Percentiles rank a stretch among this genome's conserved stretches.
Evolutionary conservation across 2,797 vertebrate species (phyloP).

Genomic region (Zenarchopterus dispar): DNA sequence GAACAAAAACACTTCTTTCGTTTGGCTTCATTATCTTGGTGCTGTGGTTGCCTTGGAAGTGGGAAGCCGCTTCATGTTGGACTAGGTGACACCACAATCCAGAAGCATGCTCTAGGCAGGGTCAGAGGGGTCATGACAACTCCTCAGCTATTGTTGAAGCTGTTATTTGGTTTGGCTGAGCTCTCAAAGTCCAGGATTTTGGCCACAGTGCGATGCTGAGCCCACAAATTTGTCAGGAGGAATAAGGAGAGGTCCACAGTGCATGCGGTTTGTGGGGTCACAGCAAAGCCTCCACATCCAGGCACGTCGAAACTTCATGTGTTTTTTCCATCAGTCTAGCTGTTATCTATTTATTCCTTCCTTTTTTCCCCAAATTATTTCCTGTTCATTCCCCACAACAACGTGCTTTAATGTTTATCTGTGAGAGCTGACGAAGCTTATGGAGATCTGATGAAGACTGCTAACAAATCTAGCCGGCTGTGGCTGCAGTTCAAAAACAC

Average conservation of each 20-base stretch:
- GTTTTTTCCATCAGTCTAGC: constrained; percentile 72
- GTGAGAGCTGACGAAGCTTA: constrained; percentile 26
- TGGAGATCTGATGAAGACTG: constrained; percentile 32
- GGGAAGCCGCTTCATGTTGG: constrained; percentile 17
- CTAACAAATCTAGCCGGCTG: constrained; percentile 37
- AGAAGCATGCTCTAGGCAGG: constrained; percentile 41
- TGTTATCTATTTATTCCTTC: constrained; percentile 43
- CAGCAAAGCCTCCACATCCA: constrained; percentile 56
- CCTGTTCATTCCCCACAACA: constrained; percentile 23
- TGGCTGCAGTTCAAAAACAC: constrained; percentile 58
- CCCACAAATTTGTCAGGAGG: constrained; percentile 77
- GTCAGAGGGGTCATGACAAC: constrained; percentile 61
- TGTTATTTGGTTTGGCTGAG: constrained; percentile 80
- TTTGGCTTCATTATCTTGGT: constrained; percentile 39
- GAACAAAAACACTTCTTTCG: constrained; percentile 40
- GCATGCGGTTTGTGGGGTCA: constrained; percentile 74
- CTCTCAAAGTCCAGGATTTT: constrained; percentile 67
- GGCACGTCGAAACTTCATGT: constrained; percentile 48
- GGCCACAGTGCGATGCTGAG: constrained; percentile 50
- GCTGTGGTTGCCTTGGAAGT: constrained; percentile 32
- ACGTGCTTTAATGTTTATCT: constrained; percentile 26
- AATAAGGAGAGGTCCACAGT: constrained; percentile 53
- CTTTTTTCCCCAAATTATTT: neutral
- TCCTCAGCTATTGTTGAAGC: constrained; percentile 46
- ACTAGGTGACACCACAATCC: constrained; percentile 50